A percentile compares a stretch with the other conserved stretches of the same genome.
phyloP scores from a whole-genome alignment of 2,113 vertebrate genomes.

The Alligator sinensis region DNA sequence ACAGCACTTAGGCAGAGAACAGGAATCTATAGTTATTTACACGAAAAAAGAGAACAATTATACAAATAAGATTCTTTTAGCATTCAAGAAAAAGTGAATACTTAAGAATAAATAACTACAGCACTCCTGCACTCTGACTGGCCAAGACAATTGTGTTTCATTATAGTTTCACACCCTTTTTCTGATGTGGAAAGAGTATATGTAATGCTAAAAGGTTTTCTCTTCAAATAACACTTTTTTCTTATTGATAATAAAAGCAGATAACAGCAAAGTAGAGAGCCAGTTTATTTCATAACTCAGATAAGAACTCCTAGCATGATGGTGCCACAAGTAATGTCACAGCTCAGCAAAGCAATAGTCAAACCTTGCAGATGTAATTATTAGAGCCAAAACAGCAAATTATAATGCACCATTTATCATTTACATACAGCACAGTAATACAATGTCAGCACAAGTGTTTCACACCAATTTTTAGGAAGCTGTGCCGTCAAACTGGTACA shows the following conservation, averaged over 20 bases:
- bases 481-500: neutral
- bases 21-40: neutral
- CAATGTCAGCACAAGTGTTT: neutral
- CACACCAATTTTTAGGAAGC: neutral
- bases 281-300: neutral
- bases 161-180: neutral
- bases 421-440: neutral
- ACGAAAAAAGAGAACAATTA: neutral
- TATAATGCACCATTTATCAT: neutral
- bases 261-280: neutral
- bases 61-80: neutral
- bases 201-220: neutral
- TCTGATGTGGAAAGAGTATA: neutral
- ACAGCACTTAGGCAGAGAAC: neutral
- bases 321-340: neutral
- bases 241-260: neutral
- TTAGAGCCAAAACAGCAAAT: neutral
- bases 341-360: neutral
- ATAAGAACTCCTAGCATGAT: accelerated
- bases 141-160: neutral
- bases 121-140: neutral
- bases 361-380: slow-evolving; percentile 12
- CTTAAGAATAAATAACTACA: neutral
- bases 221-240: neutral
- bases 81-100: neutral